A percentile compares a stretch with the other conserved stretches of the same genome.
These are phyloP conservation scores for Perizoma affinitatum DNA, from an alignment of 2,888 invertebrate genomes.

Conservation along the genomic window DNA sequence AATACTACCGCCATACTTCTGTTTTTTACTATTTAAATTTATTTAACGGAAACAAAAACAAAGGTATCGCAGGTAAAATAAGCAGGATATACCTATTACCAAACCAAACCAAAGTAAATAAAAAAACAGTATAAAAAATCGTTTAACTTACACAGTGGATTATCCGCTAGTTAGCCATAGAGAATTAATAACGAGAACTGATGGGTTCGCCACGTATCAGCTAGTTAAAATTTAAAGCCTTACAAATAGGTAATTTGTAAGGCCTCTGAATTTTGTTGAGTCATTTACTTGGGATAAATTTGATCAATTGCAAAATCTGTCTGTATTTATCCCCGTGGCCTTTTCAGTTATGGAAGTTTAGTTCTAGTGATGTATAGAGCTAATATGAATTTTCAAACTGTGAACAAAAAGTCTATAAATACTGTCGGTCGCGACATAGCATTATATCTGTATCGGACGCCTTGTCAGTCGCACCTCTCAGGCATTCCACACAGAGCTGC, in stretches of 20 bases:
- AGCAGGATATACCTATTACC: too few relatives aligned
- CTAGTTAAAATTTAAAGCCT: conserved; percentile 33
- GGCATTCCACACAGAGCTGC: too few relatives aligned
- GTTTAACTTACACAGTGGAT: background rate
- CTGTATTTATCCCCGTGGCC: background rate
- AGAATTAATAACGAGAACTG: conserved; percentile 17
- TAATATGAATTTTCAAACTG: background rate
- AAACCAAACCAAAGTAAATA: too few relatives aligned
- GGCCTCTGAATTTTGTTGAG: conserved; percentile 33
- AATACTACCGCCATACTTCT: too few relatives aligned
- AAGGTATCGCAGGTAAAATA: too few relatives aligned
- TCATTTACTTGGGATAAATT: conserved; percentile 27
- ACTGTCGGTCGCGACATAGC: too few relatives aligned
- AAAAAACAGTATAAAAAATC: too few relatives aligned
- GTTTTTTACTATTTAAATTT: too few relatives aligned
- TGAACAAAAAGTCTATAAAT: too few relatives aligned
- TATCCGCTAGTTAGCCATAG: conserved; percentile 12
- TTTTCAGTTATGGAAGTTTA: conserved; percentile 6
- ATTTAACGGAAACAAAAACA: too few relatives aligned
- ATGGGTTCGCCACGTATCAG: conserved; percentile 26
- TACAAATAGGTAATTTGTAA: conserved; percentile 33
- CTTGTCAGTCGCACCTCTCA: too few relatives aligned
- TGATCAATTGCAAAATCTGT: conserved; percentile 16
- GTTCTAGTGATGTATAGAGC: conserved; percentile 3
- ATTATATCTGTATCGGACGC: too few relatives aligned